phyloP scores from a whole-genome alignment of 1,140 invertebrate genomes.

The Drosophila prosaltans region DNA sequence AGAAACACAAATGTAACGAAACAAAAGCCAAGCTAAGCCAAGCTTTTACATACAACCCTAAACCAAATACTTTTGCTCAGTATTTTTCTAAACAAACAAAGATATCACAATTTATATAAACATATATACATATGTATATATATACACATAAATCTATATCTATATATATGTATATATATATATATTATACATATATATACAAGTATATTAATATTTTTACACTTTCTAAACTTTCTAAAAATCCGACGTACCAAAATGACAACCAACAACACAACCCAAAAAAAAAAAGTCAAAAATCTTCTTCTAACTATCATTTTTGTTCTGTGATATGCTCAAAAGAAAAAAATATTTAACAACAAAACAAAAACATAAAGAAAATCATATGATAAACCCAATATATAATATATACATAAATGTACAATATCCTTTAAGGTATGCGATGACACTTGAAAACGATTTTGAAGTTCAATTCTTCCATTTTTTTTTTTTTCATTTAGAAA shows the following conservation, averaged over 20 bases:
- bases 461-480: neutral
- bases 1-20: constrained; percentile 8
- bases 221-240: constrained; percentile 60
- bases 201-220: constrained; percentile 65
- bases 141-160: constrained; percentile 50
- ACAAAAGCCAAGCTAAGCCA: constrained; percentile 36
- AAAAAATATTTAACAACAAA: constrained; percentile 56
- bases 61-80: constrained; percentile 68
- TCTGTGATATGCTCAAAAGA: constrained; percentile 79
- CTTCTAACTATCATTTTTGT: constrained; percentile 77
- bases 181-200: constrained; percentile 59
- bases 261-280: constrained; percentile 24
- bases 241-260: constrained; percentile 29
- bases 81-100: constrained; percentile 67
- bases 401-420: neutral
- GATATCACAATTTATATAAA: constrained; percentile 77
- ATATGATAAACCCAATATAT: constrained; percentile 18
- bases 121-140: constrained; percentile 46
- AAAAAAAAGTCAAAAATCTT: constrained; percentile 36
- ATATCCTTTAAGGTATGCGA: neutral
- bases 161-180: constrained; percentile 49
- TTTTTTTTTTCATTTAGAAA: neutral
- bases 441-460: constrained; percentile 1
- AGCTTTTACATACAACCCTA: constrained; percentile 28
- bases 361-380: constrained; percentile 28